Evolutionary conservation across 2,797 vertebrate genomes (phyloP).

Genomic region (Myotis findleyi): DNA sequence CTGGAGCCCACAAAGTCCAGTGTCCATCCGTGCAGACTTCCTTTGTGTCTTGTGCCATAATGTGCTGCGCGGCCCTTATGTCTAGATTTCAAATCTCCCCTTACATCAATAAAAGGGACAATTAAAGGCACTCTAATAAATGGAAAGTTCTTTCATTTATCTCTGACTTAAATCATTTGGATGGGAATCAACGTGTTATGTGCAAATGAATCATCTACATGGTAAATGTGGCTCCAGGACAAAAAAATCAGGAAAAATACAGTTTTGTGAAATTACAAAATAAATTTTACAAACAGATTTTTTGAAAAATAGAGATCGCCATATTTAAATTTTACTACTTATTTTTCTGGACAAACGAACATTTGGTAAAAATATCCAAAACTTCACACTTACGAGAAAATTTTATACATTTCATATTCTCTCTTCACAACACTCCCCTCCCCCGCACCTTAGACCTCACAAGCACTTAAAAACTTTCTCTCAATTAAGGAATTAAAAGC

Average conservation of each 20-base stretch:
- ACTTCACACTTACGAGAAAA: slow-evolving; percentile 44
- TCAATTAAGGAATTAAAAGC: slow-evolving; percentile 79
- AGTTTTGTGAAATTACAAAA: not conserved
- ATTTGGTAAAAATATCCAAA: slow-evolving; percentile 63
- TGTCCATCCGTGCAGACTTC: not conserved
- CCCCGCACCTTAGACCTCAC: not conserved
- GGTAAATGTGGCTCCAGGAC: not conserved
- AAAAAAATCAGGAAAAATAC: not conserved
- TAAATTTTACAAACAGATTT: not conserved
- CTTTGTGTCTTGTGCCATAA: not conserved
- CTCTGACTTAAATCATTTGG: slow-evolving; percentile 32
- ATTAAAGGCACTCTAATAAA: slow-evolving; percentile 9
- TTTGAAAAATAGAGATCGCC: not conserved
- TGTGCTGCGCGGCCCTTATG: not conserved
- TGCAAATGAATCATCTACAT: not conserved
- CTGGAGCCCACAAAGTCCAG: not conserved
- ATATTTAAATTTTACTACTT: not conserved
- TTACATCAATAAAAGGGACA: not conserved
- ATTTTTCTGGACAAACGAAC: slow-evolving; percentile 55
- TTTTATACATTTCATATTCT: not conserved
- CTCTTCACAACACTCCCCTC: not conserved
- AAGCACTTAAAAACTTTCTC: slow-evolving; percentile 69
- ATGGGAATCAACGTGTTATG: not conserved
- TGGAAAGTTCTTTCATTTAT: not conserved
- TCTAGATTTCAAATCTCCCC: slow-evolving; percentile 24